These are phyloP conservation scores for Pediacus dermestoides DNA, from an alignment of 2,888 invertebrate genomes.

Conservation along the genomic window DNA sequence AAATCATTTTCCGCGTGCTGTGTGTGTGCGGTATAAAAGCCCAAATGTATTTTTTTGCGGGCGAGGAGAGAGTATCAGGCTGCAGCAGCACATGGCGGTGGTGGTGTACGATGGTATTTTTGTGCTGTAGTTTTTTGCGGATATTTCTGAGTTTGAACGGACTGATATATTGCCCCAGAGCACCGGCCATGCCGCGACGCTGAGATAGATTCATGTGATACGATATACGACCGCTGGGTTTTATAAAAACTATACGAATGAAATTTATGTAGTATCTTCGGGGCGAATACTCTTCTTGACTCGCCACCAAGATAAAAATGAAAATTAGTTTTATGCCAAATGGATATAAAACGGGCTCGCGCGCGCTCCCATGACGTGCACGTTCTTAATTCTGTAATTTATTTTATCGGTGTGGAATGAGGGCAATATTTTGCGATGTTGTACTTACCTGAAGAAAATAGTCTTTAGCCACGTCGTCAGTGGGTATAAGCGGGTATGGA, in stretches of 20 bases:
- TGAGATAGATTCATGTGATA: constrained; percentile 46
- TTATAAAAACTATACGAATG: constrained; percentile 32
- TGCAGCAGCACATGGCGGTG: constrained; percentile 14
- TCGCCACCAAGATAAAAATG: constrained; percentile 5
- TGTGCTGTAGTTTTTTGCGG: constrained; percentile 15
- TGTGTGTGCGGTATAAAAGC: constrained; percentile 7
- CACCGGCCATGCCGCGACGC: constrained; percentile 37
- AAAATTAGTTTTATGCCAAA: constrained; percentile 4
- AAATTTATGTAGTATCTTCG: constrained; percentile 34
- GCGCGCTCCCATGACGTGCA: constrained; percentile 11
- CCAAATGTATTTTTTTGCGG: constrained; percentile 12
- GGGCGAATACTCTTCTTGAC: constrained; percentile 1
- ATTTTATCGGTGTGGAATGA: constrained; percentile 31
- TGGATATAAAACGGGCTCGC: constrained; percentile 2
- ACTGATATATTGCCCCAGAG: constrained; percentile 43
- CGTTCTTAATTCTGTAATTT: constrained; percentile 33
- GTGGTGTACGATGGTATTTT: constrained; percentile 13
- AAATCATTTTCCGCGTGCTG: constrained; percentile 13
- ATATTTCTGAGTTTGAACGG: constrained; percentile 43
- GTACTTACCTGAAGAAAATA: no score
- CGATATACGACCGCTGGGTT: constrained; percentile 39
- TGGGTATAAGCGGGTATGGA: no score
- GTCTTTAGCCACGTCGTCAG: no score
- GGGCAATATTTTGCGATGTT: constrained; percentile 18
- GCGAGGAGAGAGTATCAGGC: constrained; percentile 11